Conservation (phyloP, 2,113 vertebrate genomes). For the Protomyctophum bolini region DNA sequence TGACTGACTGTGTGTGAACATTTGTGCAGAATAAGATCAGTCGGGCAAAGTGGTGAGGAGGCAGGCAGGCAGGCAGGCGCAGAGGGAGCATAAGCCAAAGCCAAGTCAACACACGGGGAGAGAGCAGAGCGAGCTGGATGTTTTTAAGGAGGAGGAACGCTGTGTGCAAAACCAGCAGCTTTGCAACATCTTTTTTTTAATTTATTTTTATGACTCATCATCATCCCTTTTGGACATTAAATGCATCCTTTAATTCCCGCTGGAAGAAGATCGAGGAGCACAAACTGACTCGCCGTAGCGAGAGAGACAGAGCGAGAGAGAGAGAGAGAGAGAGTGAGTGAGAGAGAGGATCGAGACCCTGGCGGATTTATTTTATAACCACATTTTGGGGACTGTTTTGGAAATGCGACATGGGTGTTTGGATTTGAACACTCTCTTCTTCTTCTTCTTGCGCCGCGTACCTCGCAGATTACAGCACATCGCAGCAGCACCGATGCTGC, state of each 20-base stretch:
- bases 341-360: conserved; percentile 26
- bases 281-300: conserved; percentile 21
- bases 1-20: conserved; percentile 44
- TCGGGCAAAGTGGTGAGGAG: conserved; percentile 22
- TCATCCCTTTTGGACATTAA: conserved; percentile 57
- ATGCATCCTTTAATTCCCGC: conserved; percentile 23
- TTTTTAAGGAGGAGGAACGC: conserved; percentile 78
- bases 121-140: conserved; percentile 56
- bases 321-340: no score
- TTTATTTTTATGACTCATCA: conserved; percentile 62
- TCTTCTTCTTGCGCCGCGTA: conserved; percentile 40
- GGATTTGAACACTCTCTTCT: conserved; percentile 23
- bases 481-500: conserved; percentile 41
- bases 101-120: conserved; percentile 27
- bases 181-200: conserved; percentile 44
- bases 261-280: conserved; percentile 34
- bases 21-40: conserved; percentile 47
- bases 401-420: conserved; percentile 78
- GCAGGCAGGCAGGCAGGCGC: conserved; percentile 58
- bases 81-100: conserved; percentile 32
- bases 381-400: conserved; percentile 51
- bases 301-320: no score
- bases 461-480: conserved; percentile 44
- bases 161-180: conserved; percentile 58
- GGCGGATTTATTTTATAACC: conserved; percentile 47